Evolutionary conservation across 1,140 invertebrate genomes (phyloP).

Genomic region (Archivesica marissinica): DNA sequence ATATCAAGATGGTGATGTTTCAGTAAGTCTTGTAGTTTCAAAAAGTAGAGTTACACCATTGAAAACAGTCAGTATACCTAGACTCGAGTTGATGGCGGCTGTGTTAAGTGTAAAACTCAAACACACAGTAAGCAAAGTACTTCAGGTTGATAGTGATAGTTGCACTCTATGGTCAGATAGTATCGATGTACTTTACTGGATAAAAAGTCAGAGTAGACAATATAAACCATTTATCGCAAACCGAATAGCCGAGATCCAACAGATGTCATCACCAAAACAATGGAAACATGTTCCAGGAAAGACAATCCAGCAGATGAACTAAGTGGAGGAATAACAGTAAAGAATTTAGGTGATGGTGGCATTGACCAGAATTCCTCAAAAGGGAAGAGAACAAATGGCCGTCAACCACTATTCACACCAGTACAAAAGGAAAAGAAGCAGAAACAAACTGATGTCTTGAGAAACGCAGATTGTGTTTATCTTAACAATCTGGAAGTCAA

Average conservation of each 20-base stretch:
- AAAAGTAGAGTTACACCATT: conserved; percentile 15
- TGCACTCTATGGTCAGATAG: conserved; percentile 39
- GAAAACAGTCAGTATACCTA: background rate
- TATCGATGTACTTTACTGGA: conserved; percentile 30
- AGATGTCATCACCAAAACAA: background rate
- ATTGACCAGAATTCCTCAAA: conserved; percentile 3
- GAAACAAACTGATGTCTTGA: too few species aligned
- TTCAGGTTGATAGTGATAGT: background rate
- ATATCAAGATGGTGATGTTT: background rate
- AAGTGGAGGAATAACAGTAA: too few species aligned
- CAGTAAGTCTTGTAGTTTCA: background rate
- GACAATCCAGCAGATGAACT: background rate
- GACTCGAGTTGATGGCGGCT: conserved; percentile 11
- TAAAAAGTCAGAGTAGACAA: conserved; percentile 20
- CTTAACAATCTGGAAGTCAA: too few species aligned
- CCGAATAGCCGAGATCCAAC: conserved; percentile 22
- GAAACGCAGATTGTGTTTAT: too few species aligned
- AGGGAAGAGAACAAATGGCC: background rate
- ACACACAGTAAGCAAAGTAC: background rate
- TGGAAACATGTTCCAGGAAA: conserved; percentile 16
- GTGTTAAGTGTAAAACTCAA: background rate
- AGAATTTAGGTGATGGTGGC: background rate
- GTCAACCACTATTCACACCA: too few species aligned
- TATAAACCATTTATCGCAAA: conserved; percentile 43
- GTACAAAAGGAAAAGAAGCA: too few species aligned